Percentiles rank a stretch among this genome's conserved stretches.
Evolutionary conservation across 2,113 vertebrate species (phyloP).

Genomic region (Salminus brasiliensis): DNA sequence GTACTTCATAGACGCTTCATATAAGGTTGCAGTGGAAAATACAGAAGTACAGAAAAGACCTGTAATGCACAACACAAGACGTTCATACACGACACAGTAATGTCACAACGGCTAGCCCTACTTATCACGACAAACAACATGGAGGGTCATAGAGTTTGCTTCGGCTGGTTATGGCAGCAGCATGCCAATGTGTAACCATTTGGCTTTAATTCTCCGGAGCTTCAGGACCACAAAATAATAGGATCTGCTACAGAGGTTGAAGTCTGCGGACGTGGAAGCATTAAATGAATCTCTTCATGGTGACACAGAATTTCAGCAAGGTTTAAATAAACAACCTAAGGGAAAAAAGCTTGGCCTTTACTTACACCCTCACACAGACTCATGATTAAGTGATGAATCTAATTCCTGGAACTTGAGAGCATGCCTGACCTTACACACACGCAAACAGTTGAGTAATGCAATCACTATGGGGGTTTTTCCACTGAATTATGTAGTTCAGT

Average conservation of each 20-base stretch:
- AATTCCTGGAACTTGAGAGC: constrained; percentile 7
- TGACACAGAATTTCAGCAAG: neutral
- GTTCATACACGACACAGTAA: too few species aligned
- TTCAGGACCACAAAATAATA: neutral
- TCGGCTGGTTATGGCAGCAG: neutral
- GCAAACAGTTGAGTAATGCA: neutral
- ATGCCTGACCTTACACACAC: neutral
- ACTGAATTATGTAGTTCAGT: neutral
- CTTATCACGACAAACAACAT: neutral
- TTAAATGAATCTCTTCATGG: neutral
- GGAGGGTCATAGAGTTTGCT: neutral
- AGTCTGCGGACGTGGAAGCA: neutral
- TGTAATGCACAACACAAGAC: too few species aligned
- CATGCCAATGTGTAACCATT: neutral
- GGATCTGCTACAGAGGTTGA: neutral
- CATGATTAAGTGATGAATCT: constrained; percentile 47
- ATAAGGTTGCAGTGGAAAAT: too few species aligned
- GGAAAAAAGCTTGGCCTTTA: neutral
- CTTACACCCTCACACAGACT: neutral
- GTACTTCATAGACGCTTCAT: too few species aligned
- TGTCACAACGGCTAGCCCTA: too few species aligned
- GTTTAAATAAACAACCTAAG: neutral
- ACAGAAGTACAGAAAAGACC: too few species aligned
- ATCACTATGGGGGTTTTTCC: neutral
- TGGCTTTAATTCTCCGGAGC: neutral